phyloP scores from a whole-genome alignment of 2,113 vertebrate species.

The Octodon degus region DNA sequence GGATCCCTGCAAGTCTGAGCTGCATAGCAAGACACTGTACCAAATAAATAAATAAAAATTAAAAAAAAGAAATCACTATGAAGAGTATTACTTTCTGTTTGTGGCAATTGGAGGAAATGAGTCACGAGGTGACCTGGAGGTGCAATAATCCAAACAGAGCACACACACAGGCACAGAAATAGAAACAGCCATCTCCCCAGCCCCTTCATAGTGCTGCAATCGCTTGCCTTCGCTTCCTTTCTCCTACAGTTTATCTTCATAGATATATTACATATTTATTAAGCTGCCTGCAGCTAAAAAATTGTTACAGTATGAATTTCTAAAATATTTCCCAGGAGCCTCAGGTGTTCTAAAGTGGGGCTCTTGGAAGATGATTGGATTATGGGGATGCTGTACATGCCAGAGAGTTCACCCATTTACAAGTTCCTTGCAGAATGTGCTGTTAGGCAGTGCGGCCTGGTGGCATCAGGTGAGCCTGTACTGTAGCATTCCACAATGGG shows the following conservation, averaged over 20 bases:
- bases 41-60: no score
- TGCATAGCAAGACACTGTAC: no score
- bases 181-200: no score
- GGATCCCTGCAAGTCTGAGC: no score
- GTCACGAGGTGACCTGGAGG: not conserved
- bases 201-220: not conserved
- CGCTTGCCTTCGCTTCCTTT: not conserved
- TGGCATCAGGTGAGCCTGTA: not conserved
- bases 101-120: slow-evolving; percentile 7
- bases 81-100: not conserved
- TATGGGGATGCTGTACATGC: not conserved
- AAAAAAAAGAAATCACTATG: no score
- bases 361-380: not conserved
- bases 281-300: slow-evolving; percentile 9
- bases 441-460: no score
- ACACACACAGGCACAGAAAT: not conserved
- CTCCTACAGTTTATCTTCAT: not conserved
- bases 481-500: not conserved
- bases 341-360: not conserved
- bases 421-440: not conserved
- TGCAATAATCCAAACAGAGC: not conserved
- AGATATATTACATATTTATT: not conserved
- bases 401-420: not conserved
- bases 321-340: not conserved
- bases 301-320: not conserved